Evolutionary conservation across 2,888 invertebrate species (phyloP).

Genomic region (Chydorus sphaericus): DNA sequence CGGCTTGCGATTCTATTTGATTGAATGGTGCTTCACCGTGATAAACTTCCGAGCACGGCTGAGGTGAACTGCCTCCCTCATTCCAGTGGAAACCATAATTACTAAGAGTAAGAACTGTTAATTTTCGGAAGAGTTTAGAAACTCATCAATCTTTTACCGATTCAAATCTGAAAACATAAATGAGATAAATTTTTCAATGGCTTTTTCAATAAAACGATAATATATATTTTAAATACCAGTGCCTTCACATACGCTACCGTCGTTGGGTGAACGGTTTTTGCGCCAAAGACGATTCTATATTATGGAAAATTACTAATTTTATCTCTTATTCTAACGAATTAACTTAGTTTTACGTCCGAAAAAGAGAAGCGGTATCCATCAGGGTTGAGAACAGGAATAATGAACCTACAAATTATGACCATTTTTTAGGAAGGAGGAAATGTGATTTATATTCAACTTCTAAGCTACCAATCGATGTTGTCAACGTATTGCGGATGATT

Average conservation of each 20-base stretch:
- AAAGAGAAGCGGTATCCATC: slow-evolving; percentile 50
- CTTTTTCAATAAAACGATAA: too few species aligned
- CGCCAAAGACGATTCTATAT: slow-evolving; percentile 47
- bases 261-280: slow-evolving; percentile 41
- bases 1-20: slow-evolving; percentile 28
- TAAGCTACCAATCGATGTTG: slow-evolving; percentile 42
- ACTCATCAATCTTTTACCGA: slow-evolving; percentile 26
- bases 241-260: slow-evolving; percentile 39
- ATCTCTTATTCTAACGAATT: not conserved
- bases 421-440: not conserved
- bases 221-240: too few species aligned
- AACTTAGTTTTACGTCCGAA: slow-evolving; percentile 20
- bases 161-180: too few species aligned
- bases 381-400: slow-evolving; percentile 49
- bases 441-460: not conserved
- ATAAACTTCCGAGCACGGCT: slow-evolving; percentile 42
- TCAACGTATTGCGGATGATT: slow-evolving; percentile 34
- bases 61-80: slow-evolving; percentile 29
- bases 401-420: slow-evolving; percentile 17
- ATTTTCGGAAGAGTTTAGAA: too few species aligned
- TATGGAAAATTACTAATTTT: not conserved
- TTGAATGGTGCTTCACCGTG: slow-evolving; percentile 37
- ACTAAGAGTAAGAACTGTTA: not conserved
- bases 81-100: slow-evolving; percentile 59
- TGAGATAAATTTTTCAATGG: too few species aligned